Evolutionary conservation across 2,888 invertebrate species (phyloP).

Genomic region (Oscheius sp.): DNA sequence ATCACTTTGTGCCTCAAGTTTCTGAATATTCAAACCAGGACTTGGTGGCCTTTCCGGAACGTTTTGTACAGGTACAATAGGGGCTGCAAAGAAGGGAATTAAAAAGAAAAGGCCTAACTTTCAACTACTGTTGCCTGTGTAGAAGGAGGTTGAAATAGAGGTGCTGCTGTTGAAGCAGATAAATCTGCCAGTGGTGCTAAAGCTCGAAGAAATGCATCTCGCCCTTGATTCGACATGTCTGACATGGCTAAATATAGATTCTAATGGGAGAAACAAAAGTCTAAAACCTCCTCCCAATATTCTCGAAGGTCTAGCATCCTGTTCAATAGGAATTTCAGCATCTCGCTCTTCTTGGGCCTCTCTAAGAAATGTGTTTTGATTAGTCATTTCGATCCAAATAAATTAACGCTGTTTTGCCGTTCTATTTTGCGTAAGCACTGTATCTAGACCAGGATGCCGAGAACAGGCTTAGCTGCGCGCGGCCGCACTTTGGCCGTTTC

Average conservation of each 20-base stretch:
- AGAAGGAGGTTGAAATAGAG: background rate
- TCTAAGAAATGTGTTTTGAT: background rate
- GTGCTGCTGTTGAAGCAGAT: background rate
- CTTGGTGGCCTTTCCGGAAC: constrained; percentile 2
- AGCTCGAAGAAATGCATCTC: constrained; percentile 39
- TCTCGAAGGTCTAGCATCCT: constrained; percentile 20
- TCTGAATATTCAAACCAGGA: constrained; percentile 12
- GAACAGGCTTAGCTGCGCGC: constrained; percentile 26
- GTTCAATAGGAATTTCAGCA: background rate
- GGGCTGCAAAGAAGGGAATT: too few species aligned
- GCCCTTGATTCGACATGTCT: constrained; percentile 34
- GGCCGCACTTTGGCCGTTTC: constrained; percentile 28
- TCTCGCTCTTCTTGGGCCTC: background rate
- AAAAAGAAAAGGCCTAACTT: background rate
- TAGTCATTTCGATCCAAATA: background rate
- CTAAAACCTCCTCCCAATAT: constrained; percentile 9
- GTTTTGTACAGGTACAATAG: background rate
- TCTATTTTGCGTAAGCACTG: constrained; percentile 21
- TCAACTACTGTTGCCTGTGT: too few species aligned
- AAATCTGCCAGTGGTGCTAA: constrained; percentile 33
- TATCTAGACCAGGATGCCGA: constrained; percentile 24
- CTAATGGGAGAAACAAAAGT: background rate
- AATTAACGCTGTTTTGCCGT: constrained; percentile 22
- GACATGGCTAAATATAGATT: constrained; percentile 40
- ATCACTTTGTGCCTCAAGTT: background rate